Evolutionary conservation across 2,113 vertebrate species (phyloP).

Genomic region (Oncorhynchus tshawytscha): DNA sequence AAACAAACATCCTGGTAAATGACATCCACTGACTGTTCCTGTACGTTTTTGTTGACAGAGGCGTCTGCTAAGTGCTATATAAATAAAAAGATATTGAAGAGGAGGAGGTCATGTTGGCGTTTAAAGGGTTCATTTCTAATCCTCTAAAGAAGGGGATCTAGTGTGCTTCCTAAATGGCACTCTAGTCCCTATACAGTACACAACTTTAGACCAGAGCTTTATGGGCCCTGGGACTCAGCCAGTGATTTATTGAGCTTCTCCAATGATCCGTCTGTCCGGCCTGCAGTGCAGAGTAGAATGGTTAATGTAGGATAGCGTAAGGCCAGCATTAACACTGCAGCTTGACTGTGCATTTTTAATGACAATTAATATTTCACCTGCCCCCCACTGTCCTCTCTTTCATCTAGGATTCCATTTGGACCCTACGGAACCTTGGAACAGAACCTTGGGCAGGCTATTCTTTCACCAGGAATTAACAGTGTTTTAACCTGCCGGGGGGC

Average conservation of each 20-base stretch:
- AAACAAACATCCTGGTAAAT: not conserved
- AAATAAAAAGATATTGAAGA: too few relatives aligned
- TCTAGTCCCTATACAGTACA: too few relatives aligned
- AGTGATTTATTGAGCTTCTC: conserved; percentile 16
- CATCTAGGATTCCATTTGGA: conserved; percentile 20
- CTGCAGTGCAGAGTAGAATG: conserved; percentile 4
- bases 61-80: too few relatives aligned
- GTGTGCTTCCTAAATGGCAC: too few relatives aligned
- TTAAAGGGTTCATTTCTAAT: not conserved
- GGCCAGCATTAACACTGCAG: conserved; percentile 20
- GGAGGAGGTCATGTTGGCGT: not conserved
- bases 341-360: conserved; percentile 46
- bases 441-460: not conserved
- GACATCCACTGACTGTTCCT: not conserved
- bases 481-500: not conserved
- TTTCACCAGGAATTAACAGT: not conserved
- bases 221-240: too few relatives aligned
- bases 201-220: too few relatives aligned
- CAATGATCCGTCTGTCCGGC: conserved; percentile 20
- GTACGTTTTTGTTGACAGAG: not conserved
- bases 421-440: not conserved
- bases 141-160: not conserved
- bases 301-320: conserved; percentile 21
- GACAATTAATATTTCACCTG: conserved; percentile 57
- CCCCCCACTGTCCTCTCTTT: conserved; percentile 12